Evolutionary conservation across 2,888 invertebrate genomes (phyloP).

Genomic region (Crocallis elinguaria): DNA sequence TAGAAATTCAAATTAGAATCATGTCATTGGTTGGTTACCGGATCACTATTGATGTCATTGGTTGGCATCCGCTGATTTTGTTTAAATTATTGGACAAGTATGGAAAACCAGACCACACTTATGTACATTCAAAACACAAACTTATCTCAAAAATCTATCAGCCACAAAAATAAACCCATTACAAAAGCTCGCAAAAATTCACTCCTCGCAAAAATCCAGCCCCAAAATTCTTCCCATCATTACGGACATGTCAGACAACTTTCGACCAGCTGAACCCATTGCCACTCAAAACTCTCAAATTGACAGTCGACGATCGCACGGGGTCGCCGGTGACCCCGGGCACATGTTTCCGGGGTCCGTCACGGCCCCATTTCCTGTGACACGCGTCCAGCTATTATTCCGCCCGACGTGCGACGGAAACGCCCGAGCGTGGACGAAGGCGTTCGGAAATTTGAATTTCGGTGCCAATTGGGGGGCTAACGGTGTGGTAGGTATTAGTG

Average conservation of each 20-base stretch:
- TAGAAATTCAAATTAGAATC: too few relatives aligned
- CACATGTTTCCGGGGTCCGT: conserved; percentile 62
- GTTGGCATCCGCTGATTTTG: too few relatives aligned
- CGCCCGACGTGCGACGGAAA: conserved; percentile 62
- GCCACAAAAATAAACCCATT: too few relatives aligned
- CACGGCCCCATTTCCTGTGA: conserved; percentile 67
- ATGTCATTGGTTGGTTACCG: too few relatives aligned
- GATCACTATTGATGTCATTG: too few relatives aligned
- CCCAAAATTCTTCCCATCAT: not conserved
- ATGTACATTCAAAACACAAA: too few relatives aligned
- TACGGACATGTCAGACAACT: conserved; percentile 2
- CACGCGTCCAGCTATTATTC: conserved; percentile 62
- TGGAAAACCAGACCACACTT: too few relatives aligned
- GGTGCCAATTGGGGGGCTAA: conserved; percentile 25
- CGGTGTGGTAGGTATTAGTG: not conserved
- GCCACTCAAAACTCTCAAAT: conserved; percentile 8
- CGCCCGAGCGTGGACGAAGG: conserved; percentile 57
- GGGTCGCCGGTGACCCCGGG: conserved; percentile 25
- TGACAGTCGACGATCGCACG: conserved; percentile 1
- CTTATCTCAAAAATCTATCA: too few relatives aligned
- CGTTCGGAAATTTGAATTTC: conserved; percentile 67
- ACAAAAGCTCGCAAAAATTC: too few relatives aligned
- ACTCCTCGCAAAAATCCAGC: too few relatives aligned
- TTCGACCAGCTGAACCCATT: not conserved
- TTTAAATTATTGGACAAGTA: too few relatives aligned